Conservation (phyloP, 2,888 invertebrate species). For the Anodontia alba region DNA sequence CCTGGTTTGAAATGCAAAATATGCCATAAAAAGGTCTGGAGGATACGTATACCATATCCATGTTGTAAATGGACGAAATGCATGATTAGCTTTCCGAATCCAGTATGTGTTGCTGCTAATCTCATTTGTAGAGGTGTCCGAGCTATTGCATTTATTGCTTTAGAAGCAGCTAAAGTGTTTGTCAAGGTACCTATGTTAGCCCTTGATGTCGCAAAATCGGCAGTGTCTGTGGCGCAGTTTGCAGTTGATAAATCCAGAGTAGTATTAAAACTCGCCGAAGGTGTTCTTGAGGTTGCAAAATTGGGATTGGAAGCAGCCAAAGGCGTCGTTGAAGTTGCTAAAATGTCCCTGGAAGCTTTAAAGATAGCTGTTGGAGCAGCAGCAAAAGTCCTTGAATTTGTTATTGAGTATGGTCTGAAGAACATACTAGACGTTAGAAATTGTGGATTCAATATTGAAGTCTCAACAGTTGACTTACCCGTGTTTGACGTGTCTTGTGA, state of each 20-base stretch:
- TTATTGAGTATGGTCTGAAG: slow-evolving; percentile 43
- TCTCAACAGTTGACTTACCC: slow-evolving; percentile 40
- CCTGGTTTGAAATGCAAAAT: slow-evolving; percentile 43
- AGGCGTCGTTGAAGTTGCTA: slow-evolving; percentile 38
- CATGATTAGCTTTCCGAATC: slow-evolving; percentile 55
- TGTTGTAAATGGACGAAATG: slow-evolving; percentile 47
- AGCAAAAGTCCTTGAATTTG: slow-evolving; percentile 37
- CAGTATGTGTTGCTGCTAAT: slow-evolving; percentile 49
- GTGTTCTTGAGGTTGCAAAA: slow-evolving; percentile 43
- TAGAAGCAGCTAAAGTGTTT: slow-evolving; percentile 54
- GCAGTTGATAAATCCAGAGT: slow-evolving; percentile 59
- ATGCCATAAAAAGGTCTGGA: slow-evolving; percentile 24
- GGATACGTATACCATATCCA: slow-evolving; percentile 39
- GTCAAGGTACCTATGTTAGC: slow-evolving; percentile 53
- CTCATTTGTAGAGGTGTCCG: slow-evolving; percentile 44
- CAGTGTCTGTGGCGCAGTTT: slow-evolving; percentile 51
- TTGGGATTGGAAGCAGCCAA: slow-evolving; percentile 43
- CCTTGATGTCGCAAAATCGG: slow-evolving; percentile 52
- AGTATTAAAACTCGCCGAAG: slow-evolving; percentile 45
- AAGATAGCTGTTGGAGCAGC: slow-evolving; percentile 49
- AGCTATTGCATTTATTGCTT: slow-evolving; percentile 38
- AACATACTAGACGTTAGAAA: slow-evolving; percentile 47
- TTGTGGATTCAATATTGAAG: slow-evolving; percentile 52
- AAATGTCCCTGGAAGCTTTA: slow-evolving; percentile 41
- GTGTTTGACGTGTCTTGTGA: slow-evolving; percentile 54